Evolutionary conservation across 2,797 vertebrate species (phyloP), one percentile per base, ranked within the genome.

Genomic region (Pempheris klunzingeri): DNA sequence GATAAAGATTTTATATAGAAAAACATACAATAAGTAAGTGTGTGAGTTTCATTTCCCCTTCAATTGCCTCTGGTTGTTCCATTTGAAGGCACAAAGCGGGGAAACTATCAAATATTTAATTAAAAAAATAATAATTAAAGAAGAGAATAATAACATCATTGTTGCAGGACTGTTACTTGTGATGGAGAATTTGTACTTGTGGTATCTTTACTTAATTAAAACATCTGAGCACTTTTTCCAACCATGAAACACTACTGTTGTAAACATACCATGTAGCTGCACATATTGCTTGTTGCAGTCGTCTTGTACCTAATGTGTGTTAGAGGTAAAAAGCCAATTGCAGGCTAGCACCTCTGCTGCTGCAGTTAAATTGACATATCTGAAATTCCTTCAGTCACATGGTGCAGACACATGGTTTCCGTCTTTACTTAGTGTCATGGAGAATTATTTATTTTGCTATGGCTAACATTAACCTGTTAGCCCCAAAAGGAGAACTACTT

Each of bases 361-460:
- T 58, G 36, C 61, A 26, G 26, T 41, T 69, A n/a, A 60, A 61
- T n/a, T 5, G n/a, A 39, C 73, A 81, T 90, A 60, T 71, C 61
- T 85, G 72, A 77, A 61, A 88, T 89, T 87, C 84, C 78, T 85
- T 0, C 0, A 74, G 85, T 91, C 90, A 91, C 84, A 80, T 3
- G 88, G 50, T 82, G 60, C 63, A 12, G 81, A 91, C 92, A 92
- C 74, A 65, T 86, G 91, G 63, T 77, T 68, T 57, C 28, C 10
- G 6, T 53, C 53, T 81, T 22, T 22, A 49, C 50, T 73, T 63
- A 50, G 62, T 34, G 32, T 67, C 77, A 82, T n/a, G 20, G 72
- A 50, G 11, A 76, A 53, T 81, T 36, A 81, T 71, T 75, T 12
- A 50, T 67, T 83, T 55, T 65, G 32, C 63, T 50, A 46, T 39